Evolutionary conservation across 2,113 vertebrate genomes (phyloP), one percentile per base, ranked within the genome.

Genomic region (Rhinogobius similis): DNA sequence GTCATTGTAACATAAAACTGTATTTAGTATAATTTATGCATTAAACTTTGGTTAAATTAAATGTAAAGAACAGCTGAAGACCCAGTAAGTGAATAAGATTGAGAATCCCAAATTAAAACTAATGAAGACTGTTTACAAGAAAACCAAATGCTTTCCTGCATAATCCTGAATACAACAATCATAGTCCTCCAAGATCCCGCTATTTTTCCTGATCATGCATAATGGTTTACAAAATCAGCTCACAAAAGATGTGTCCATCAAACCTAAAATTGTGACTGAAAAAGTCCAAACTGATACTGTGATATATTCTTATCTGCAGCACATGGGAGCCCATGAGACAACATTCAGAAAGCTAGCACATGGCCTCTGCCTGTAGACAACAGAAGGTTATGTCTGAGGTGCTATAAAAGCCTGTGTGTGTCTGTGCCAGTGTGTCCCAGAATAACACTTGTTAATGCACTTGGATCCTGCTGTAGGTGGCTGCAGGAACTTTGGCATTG

Each of bases 381-480:
- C 90, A 89, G 84, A 85, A 86, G 90, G 88, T 72, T 69, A 76
- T 62, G 87, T 91, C 90, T 90, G 77, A 86, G 86, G 65, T 63
- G 85, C 80, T 82, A 84, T 86, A 80, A 86, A 82, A 77, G 87
- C 70, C 67, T 83, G 75, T 86, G 58, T 87, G 85, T 85, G 79
- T 83, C 73, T 4, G 59, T 80, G 88, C 89, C 89, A 90, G 79
- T 67, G 68, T 1, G 65, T 79, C 88, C 75, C 73, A 81, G 76
- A 91, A 90, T 91, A 91, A 80, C 86, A 76, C 72, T 58, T 83
- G 86, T 65, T 79, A 89, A 83, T 83, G 59, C 66, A 81, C 71
- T 68, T 76, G 69, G 68, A 79, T 85, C 68, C 69, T 71, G 64
- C 46, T 56, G 79, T 65, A 69, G 73, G 72, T 53, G 66, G 38